Evolutionary conservation across 2,113 vertebrate species (phyloP), one percentile per base, ranked within the genome.

Genomic region (Echinops telfairi): DNA sequence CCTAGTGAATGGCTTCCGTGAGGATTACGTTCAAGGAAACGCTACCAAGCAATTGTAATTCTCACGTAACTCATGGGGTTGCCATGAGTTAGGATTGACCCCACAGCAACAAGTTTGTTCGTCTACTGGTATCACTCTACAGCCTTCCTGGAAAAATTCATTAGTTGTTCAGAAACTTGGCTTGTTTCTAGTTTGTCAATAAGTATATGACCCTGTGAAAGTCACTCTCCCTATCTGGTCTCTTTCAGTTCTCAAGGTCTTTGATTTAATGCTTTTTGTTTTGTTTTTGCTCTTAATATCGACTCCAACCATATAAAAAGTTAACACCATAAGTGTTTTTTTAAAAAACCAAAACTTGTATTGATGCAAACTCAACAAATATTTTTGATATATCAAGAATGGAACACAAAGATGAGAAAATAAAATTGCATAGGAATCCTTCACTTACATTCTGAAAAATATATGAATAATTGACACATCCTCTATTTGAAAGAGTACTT

Each of bases 81-180:
- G 31, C 31, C 68, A 19, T 16, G 68, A 33, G 68, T 33, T 25
- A 71, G 15, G 33, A 71, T 6, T n/a, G 68, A 71, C 31, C n/a
- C 68, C 68, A 71, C 16, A 7, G 68, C 68, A 33, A n/a, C 7
- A 6, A n/a, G 3, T 70, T 70, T 70, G 19, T 29, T 29, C 27
- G 23, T 68, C 31, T 68, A 17, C 9, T 57, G 3, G 38, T 22
- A 53, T 81, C 23, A 60, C 9, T 15, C 43, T 6, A 58, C 19
- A 79, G 27, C 17, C 40, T 87, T 87, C 38, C 71, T 87, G 73
- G 91, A n/a, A 83, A 19, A 78, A 92, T 57, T 90, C 29, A 71
- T 1, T 66, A 76, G 20, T 23, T 81, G 15, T 80, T 89, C 70
- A 93, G 76, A 91, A 60, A 82, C 29, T 19, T 31, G 14, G 40